phyloP scores from a whole-genome alignment of 92 coral and sea anemone species.

The Chrysogorgia sp. region DNA sequence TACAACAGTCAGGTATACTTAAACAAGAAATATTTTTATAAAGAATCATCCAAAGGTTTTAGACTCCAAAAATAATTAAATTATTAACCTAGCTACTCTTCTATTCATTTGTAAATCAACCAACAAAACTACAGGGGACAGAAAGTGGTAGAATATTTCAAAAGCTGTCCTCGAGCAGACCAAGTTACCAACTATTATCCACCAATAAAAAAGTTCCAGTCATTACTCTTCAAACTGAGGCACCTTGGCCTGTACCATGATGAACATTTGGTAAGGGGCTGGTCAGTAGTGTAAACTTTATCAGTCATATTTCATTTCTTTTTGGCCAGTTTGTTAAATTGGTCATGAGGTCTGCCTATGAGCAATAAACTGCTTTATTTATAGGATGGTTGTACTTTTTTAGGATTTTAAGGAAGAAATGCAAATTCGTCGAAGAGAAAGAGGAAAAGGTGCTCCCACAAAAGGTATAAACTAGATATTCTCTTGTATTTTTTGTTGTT shows the following conservation, averaged over 20 bases:
- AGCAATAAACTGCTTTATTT: background rate
- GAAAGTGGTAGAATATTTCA: slow-evolving; percentile 83
- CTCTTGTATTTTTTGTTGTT: background rate
- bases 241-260: slow-evolving; percentile 91
- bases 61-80: background rate
- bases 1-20: slow-evolving; percentile 79
- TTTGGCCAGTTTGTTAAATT: no score
- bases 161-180: slow-evolving; percentile 74
- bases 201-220: slow-evolving; percentile 87
- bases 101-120: no score
- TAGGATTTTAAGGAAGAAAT: slow-evolving; percentile 96
- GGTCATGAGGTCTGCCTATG: no score
- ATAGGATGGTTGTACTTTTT: background rate
- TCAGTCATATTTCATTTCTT: background rate
- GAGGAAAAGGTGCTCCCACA: slow-evolving; percentile 97
- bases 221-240: slow-evolving; percentile 79
- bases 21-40: background rate
- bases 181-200: slow-evolving; percentile 85
- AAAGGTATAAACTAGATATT: slow-evolving; percentile 63
- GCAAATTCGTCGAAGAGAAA: slow-evolving; percentile 84
- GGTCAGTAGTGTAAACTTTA: background rate
- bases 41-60: background rate
- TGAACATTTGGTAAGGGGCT: slow-evolving; percentile 84
- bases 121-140: slow-evolving; percentile 78
- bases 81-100: no score